phyloP scores from a whole-genome alignment of 1,140 invertebrate genomes.

The Cotesia typhae region DNA sequence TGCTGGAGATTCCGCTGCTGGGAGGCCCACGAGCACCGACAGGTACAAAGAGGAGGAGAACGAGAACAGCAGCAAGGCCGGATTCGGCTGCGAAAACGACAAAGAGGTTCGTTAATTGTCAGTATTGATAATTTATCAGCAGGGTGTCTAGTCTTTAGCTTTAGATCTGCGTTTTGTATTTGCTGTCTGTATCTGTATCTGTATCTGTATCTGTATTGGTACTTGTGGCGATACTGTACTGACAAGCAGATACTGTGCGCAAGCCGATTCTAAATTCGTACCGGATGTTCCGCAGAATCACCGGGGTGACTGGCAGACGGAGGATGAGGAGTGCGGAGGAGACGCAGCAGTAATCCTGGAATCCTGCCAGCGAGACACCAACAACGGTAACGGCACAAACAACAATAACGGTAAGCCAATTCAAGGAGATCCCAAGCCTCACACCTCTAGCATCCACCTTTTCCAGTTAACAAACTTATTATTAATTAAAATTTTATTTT shows the following conservation, averaged over 20 bases:
- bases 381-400: constrained; percentile 56
- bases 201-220: constrained; percentile 4
- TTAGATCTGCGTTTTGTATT: background rate
- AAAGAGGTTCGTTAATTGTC: constrained; percentile 53
- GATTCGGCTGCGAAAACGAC: constrained; percentile 47
- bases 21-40: constrained; percentile 48
- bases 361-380: constrained; percentile 61
- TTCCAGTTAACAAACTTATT: background rate
- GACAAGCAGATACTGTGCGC: background rate
- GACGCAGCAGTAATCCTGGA: constrained; percentile 62
- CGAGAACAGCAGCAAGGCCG: constrained; percentile 52
- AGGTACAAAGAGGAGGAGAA: constrained; percentile 61
- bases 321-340: constrained; percentile 63
- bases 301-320: constrained; percentile 60
- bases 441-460: constrained; percentile 41
- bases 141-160: background rate
- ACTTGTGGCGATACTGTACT: background rate
- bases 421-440: constrained; percentile 46
- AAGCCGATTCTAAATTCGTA: constrained; percentile 50
- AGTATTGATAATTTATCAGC: background rate
- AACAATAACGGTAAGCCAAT: constrained; percentile 58
- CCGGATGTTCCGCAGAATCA: constrained; percentile 59
- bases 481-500: no score
- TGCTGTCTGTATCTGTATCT: background rate
- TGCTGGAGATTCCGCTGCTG: constrained; percentile 26